Conservation (phyloP, 2,888 invertebrate species). For the Vesta saturnalis region DNA sequence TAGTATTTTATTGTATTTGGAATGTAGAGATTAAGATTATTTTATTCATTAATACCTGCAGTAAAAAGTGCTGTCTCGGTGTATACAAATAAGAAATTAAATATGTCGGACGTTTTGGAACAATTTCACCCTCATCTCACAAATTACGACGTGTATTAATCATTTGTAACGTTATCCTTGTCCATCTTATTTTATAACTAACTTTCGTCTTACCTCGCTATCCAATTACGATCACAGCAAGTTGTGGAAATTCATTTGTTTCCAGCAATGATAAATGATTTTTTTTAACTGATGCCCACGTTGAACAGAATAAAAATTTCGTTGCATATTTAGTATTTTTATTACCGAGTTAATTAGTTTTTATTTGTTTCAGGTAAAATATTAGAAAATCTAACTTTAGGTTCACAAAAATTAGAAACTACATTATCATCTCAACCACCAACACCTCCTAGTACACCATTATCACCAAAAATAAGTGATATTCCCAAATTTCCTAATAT, state of each 20-base stretch:
- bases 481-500: slow-evolving; percentile 50
- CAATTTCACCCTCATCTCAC: slow-evolving; percentile 39
- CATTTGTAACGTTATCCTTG: slow-evolving; percentile 47
- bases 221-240: slow-evolving; percentile 57
- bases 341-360: background rate
- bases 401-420: slow-evolving; percentile 44
- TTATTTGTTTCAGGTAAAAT: slow-evolving; percentile 60
- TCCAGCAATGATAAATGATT: slow-evolving; percentile 61
- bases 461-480: slow-evolving; percentile 57
- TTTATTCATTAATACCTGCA: no score
- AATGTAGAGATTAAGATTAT: no score
- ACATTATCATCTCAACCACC: slow-evolving; percentile 63
- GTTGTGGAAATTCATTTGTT: slow-evolving; percentile 60
- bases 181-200: slow-evolving; percentile 37
- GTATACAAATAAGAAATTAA: background rate
- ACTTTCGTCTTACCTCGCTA: slow-evolving; percentile 49
- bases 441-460: slow-evolving; percentile 64
- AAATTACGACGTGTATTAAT: slow-evolving; percentile 54
- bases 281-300: slow-evolving; percentile 32
- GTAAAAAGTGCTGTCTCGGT: background rate
- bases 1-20: no score
- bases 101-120: slow-evolving; percentile 32
- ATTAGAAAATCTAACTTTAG: slow-evolving; percentile 61
- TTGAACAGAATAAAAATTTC: no score
- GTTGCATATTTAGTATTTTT: background rate